Evolutionary conservation across 2,113 vertebrate genomes (phyloP).

Genomic region (Gallinago media): DNA sequence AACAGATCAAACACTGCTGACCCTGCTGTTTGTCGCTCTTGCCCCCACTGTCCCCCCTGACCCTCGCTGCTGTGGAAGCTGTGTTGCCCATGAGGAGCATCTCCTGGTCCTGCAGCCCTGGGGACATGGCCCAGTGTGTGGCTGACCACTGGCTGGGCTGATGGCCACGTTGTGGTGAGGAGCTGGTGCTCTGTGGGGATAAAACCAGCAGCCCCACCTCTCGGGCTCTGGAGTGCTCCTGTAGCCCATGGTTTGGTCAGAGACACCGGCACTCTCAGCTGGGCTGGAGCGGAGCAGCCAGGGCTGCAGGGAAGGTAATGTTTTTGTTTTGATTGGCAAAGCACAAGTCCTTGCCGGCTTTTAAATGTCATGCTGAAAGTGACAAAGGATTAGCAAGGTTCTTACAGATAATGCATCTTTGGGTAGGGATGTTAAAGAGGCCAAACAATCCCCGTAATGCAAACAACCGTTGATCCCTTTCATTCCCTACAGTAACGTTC

Average conservation of each 20-base stretch:
- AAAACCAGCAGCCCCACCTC: not conserved
- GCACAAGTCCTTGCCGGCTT: not conserved
- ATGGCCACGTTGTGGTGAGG: not conserved
- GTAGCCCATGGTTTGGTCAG: accelerated
- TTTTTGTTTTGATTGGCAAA: not conserved
- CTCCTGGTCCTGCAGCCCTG: not conserved
- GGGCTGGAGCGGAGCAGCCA: not conserved
- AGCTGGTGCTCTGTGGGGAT: not conserved
- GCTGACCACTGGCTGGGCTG: not conserved
- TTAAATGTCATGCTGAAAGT: not conserved
- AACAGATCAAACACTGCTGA: not conserved
- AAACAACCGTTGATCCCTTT: slow-evolving; percentile 33
- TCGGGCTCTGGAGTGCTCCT: not conserved
- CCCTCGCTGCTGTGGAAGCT: not conserved
- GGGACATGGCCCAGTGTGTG: not conserved
- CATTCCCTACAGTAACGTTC: not conserved
- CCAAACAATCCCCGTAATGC: not conserved
- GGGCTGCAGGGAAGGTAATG: not conserved
- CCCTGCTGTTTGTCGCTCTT: not conserved
- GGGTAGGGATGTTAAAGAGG: slow-evolving; percentile 36
- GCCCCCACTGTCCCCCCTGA: not conserved
- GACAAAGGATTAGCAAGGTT: slow-evolving; percentile 15
- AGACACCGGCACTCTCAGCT: not conserved
- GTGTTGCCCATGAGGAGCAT: not conserved
- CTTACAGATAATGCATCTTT: slow-evolving; percentile 44